Base-by-base conservation (phyloP, 2,797 vertebrate species). In the Bradypodion pumilum region DNA sequence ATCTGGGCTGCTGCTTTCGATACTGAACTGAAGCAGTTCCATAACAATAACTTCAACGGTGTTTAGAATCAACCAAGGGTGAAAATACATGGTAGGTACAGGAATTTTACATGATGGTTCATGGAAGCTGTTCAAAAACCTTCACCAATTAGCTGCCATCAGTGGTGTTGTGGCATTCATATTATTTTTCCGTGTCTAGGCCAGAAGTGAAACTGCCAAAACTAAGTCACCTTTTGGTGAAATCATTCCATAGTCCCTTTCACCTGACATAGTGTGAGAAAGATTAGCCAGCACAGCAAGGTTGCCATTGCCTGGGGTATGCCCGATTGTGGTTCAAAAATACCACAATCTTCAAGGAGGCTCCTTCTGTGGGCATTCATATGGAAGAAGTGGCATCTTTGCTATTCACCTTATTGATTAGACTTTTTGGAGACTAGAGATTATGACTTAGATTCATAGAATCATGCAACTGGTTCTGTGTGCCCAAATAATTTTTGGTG, bases 1-100 rank as follows among this genome's bases (percentile, higher is more conserved):
- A 86, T 91, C 86, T 87, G 70, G n/a, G 85, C 82, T 84, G 66
- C 82, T 80, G 40, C 72, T 88, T 88, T 88, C 86, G 29, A 87
- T 87, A 82, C 92, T 59, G 85, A 80, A 83, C 77, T 66, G 83
- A 84, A 80, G 86, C 60, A 85, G 66, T 76, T 85, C 37, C 74
- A 78, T 82, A 77, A 88, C 83, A 89, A 73, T 84, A 60, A 78
- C 65, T 69, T 65, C 81, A 90, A 90, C 79, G 86, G 42, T 84
- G 46, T 81, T 13, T 19, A 59, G 49, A 85, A 82, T 15, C 88
- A 90, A 70, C 44, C 52, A 44, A 89, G 90, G 78, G 70, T 87
- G 52, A 65, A 85, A 90, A 42, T 66, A 66, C 49, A 69, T 85
- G 78, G 83, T 40, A 29, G 42, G 73, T 8, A 59, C 35, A 37